Evolutionary conservation across 2,888 invertebrate genomes (phyloP).

Genomic region (Dione vanillae): DNA sequence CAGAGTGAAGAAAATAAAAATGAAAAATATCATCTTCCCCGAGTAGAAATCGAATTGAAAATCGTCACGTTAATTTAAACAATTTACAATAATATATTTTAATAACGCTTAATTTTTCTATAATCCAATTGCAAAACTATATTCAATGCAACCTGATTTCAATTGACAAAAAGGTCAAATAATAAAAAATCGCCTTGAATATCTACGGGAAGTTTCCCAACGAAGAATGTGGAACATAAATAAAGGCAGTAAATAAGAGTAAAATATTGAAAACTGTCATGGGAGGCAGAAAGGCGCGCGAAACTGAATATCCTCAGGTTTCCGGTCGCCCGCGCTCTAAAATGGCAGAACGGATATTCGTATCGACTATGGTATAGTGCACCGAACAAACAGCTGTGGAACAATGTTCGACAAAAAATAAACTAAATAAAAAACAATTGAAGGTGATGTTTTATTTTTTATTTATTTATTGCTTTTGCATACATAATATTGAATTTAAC

Average conservation of each 20-base stretch:
- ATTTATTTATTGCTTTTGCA: too few relatives aligned
- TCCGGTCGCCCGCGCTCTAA: constrained; percentile 79
- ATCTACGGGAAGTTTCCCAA: constrained; percentile 38
- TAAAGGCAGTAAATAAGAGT: constrained; percentile 83
- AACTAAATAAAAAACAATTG: too few relatives aligned
- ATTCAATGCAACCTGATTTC: constrained; percentile 10
- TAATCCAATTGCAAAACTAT: background rate
- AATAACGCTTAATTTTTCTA: too few relatives aligned
- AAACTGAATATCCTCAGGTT: constrained; percentile 81
- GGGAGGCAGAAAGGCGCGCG: constrained; percentile 78
- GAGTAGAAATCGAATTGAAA: too few relatives aligned
- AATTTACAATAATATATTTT: too few relatives aligned
- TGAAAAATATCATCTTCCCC: too few relatives aligned
- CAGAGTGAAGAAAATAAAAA: too few relatives aligned
- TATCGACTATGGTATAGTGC: constrained; percentile 66
- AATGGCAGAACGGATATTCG: constrained; percentile 81
- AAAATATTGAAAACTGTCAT: constrained; percentile 83
- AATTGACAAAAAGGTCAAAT: constrained; percentile 16
- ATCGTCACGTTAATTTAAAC: background rate
- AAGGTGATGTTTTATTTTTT: too few relatives aligned
- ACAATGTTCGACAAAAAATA: constrained; percentile 55
- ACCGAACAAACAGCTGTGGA: constrained; percentile 54
- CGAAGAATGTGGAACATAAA: constrained; percentile 79
- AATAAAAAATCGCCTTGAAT: constrained; percentile 29
- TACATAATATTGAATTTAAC: too few relatives aligned